Evolutionary conservation across 1,140 invertebrate genomes (phyloP).

Genomic region (Lanistes nyassanus): DNA sequence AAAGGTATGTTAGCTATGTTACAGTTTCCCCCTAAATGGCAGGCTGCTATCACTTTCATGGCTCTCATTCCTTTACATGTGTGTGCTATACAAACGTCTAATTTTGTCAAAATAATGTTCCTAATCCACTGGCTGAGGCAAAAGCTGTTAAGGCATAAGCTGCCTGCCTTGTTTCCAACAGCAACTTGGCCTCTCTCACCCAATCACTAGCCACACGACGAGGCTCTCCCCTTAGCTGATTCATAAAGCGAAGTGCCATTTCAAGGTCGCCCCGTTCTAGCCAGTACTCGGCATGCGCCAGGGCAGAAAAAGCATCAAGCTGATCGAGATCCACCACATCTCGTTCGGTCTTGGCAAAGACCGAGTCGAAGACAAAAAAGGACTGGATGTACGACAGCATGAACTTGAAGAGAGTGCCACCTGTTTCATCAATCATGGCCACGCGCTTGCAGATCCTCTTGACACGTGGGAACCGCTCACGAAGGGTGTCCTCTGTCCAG

Average conservation of each 20-base stretch:
- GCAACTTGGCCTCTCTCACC: conserved; percentile 84
- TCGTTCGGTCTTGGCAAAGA: conserved; percentile 67
- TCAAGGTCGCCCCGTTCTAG: conserved; percentile 86
- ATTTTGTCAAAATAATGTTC: conserved; percentile 55
- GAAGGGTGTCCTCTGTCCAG: conserved; percentile 84
- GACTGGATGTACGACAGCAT: conserved; percentile 89
- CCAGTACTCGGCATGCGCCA: conserved; percentile 83
- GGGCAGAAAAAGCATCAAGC: conserved; percentile 86
- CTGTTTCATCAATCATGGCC: conserved; percentile 83
- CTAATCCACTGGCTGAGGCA: conserved; percentile 62
- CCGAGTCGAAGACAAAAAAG: conserved; percentile 66
- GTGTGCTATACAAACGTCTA: neutral
- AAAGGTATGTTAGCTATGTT: no score
- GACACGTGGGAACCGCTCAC: conserved; percentile 85
- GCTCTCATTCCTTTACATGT: no score
- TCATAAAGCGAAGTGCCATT: conserved; percentile 88
- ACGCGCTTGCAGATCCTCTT: conserved; percentile 72
- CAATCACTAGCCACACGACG: conserved; percentile 84
- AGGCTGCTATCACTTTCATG: no score
- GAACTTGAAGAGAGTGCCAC: conserved; percentile 82
- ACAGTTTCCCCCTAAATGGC: no score
- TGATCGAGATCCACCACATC: conserved; percentile 68
- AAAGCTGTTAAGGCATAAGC: conserved; percentile 78
- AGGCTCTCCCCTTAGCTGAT: conserved; percentile 86
- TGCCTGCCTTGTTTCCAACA: conserved; percentile 91